Base-by-base conservation (phyloP, 2,888 invertebrate species). In the Macaria liturata region DNA sequence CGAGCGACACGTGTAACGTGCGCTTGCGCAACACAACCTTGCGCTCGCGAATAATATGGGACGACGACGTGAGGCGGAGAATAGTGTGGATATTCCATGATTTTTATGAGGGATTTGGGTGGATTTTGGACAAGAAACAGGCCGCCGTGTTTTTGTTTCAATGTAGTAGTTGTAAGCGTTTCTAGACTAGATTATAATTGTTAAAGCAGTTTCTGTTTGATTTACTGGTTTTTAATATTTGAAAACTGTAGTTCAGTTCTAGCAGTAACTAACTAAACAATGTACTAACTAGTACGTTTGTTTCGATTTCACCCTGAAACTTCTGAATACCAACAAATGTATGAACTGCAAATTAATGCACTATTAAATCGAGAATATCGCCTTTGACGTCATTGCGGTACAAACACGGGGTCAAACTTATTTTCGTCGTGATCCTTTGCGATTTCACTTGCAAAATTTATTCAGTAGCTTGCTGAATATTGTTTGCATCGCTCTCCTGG, bases 21-120 rank as follows among this genome's bases (percentile, higher is more conserved):
- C 51, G 62, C 81, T 90, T 90, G 85, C 87, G 88, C 81, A 89
- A 88, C 70, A 55, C 82, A 87, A 81, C 91, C 91, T 90, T 87
- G 87, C 78, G 79, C 76, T 86, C 84, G 90, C 91, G 83, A 88
- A 89, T 89, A 85, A 75, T 80, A 77, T 78, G 75, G 74, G 74
- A 78, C 76, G 68, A 64, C 62, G 63, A 64, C 57, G 53, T 61
- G 61, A 59, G 67, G 64, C 66, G 54, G 68, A 66, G 68, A 61
- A 67, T 75, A 75, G 64, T 47, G 67, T 70, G 71, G 75, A 74
- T 68, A 72, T 71, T 68, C 71, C 70, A 42, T 9, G 34, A 2
- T 8, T 39, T 39, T 39, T 39, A 3, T 7, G 39, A 39, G 39
- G 39, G 5, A 20, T 20, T 20, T 20, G 20, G 20, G 20, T 20